Conservation (phyloP, 1,140 invertebrate genomes). For the Diabrotica virgifera region DNA sequence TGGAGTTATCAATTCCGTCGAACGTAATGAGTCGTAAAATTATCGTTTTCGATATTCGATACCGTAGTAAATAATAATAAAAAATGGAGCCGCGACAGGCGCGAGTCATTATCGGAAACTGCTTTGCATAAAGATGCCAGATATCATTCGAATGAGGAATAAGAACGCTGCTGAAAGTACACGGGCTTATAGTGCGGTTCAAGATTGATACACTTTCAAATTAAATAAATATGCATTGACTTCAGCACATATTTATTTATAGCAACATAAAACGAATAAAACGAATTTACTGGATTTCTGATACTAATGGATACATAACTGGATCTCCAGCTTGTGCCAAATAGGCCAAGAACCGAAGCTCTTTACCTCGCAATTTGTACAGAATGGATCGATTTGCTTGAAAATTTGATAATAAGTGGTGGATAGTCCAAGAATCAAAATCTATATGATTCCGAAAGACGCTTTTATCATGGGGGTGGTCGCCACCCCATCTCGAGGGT, state of each 20-base stretch:
- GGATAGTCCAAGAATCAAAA: too few species aligned
- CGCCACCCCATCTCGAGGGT: too few species aligned
- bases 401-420: too few species aligned
- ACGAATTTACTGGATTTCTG: too few species aligned
- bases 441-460: too few species aligned
- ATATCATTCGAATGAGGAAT: slow-evolving; percentile 25
- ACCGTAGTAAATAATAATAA: slow-evolving; percentile 38
- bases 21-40: slow-evolving; percentile 42
- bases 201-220: background rate
- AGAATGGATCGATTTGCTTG: too few species aligned
- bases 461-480: too few species aligned
- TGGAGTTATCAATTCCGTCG: slow-evolving; percentile 37
- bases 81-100: slow-evolving; percentile 30
- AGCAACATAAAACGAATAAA: too few species aligned
- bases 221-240: background rate
- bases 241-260: background rate
- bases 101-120: slow-evolving; percentile 40
- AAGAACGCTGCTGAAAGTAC: slow-evolving; percentile 11
- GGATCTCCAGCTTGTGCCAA: too few species aligned
- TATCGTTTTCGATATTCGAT: slow-evolving; percentile 33
- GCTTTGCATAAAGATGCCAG: slow-evolving; percentile 41
- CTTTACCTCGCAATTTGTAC: too few species aligned
- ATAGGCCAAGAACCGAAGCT: too few species aligned
- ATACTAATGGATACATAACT: too few species aligned
- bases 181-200: background rate